Percentiles rank a stretch among this genome's conserved stretches.
Conservation (phyloP, 1,140 invertebrate species). For the Scaptodrosophila lebanonensis region DNA sequence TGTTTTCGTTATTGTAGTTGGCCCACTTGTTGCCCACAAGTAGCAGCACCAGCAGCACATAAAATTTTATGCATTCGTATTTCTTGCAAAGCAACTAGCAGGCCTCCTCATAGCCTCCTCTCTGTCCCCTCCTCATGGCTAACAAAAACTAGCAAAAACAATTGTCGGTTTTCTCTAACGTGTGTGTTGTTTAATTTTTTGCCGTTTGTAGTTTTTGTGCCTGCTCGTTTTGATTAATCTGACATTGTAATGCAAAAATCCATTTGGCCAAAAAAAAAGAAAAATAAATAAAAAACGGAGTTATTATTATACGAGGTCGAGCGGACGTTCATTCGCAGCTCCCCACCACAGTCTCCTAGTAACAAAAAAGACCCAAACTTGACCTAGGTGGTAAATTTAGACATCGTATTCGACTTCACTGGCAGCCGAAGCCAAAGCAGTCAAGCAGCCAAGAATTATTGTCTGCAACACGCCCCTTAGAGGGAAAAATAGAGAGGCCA, state of each 20-base stretch:
- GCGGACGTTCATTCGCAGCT: too few relatives aligned
- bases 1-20: conserved; percentile 32
- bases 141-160: conserved; percentile 37
- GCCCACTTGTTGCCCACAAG: conserved; percentile 72
- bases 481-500: conserved; percentile 21
- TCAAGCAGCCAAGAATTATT: conserved; percentile 54
- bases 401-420: conserved; percentile 31
- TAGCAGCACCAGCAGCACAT: conserved; percentile 74
- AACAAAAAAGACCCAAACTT: conserved; percentile 56
- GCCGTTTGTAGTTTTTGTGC: conserved; percentile 37
- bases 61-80: conserved; percentile 75
- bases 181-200: conserved; percentile 4
- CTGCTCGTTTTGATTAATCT: conserved; percentile 73
- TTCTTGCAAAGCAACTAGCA: conserved; percentile 61
- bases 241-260: conserved; percentile 75
- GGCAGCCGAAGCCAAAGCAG: conserved; percentile 17
- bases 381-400: conserved; percentile 70
- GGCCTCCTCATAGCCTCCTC: conserved; percentile 32
- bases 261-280: conserved; percentile 53
- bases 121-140: not conserved
- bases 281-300: conserved; percentile 47
- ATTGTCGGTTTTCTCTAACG: conserved; percentile 72
- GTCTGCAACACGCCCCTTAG: conserved; percentile 18
- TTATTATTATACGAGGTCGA: too few relatives aligned
- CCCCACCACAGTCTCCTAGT: too few relatives aligned